Conservation (phyloP, 2,797 vertebrate species). For the Argentina silus region DNA sequence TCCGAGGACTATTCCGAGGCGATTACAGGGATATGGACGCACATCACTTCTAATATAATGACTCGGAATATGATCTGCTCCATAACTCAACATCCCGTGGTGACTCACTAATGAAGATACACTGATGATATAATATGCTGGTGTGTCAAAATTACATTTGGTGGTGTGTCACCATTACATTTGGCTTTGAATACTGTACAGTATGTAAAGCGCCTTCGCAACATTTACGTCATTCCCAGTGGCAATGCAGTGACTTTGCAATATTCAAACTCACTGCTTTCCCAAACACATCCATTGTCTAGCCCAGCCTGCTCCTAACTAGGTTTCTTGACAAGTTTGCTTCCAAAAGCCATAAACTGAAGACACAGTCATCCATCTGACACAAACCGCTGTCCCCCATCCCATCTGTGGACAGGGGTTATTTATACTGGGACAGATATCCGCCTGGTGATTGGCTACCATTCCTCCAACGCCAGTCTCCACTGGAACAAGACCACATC, state of each 20-base stretch:
- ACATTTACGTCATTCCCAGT: background rate
- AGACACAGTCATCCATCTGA: slow-evolving; percentile 52
- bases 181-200: background rate
- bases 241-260: background rate
- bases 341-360: slow-evolving; percentile 61
- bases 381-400: slow-evolving; percentile 32
- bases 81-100: background rate
- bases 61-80: background rate
- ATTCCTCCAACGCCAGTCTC: slow-evolving; percentile 52
- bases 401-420: slow-evolving; percentile 72
- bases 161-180: too few species aligned
- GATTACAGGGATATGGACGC: slow-evolving; percentile 17
- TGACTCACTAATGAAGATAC: background rate
- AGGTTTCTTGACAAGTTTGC: slow-evolving; percentile 66
- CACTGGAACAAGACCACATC: slow-evolving; percentile 38
- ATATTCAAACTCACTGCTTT: slow-evolving; percentile 14
- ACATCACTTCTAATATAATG: background rate
- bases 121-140: background rate
- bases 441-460: slow-evolving; percentile 46
- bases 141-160: too few species aligned
- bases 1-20: slow-evolving; percentile 15
- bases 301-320: slow-evolving; percentile 49
- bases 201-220: background rate
- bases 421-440: slow-evolving; percentile 66
- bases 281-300: slow-evolving; percentile 48